Percentiles rank a stretch among this genome's conserved stretches.
These are phyloP conservation scores for Phengaris alcon DNA, from an alignment of 2,888 invertebrate species.

Conservation along the genomic window DNA sequence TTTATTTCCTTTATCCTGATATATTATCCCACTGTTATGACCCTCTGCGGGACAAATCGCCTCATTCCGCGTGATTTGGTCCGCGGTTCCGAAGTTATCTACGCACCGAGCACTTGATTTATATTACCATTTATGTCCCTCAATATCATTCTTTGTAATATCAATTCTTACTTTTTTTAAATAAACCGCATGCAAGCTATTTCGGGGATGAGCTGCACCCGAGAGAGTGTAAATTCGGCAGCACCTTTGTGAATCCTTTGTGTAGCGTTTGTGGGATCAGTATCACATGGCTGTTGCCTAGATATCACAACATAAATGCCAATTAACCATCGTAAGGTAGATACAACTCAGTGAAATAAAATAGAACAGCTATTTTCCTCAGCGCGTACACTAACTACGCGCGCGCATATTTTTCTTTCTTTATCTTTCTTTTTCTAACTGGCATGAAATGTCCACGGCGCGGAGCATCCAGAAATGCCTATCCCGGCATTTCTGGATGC, in stretches of 20 bases:
- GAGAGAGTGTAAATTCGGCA: too few relatives aligned
- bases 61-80: slow-evolving; percentile 3
- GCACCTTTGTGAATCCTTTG: too few relatives aligned
- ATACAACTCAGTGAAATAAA: not conserved
- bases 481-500: too few relatives aligned
- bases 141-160: not conserved
- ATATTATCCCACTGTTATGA: not conserved
- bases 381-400: not conserved
- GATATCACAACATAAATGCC: not conserved
- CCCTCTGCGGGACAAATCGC: not conserved
- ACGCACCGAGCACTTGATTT: not conserved
- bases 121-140: not conserved
- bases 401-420: too few relatives aligned
- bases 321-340: not conserved
- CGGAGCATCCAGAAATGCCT: not conserved
- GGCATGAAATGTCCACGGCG: slow-evolving; percentile 7
- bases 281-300: too few relatives aligned
- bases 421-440: not conserved
- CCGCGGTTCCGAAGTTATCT: not conserved
- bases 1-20: not conserved
- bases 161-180: not conserved
- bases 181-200: too few relatives aligned
- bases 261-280: too few relatives aligned
- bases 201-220: too few relatives aligned
- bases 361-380: not conserved